Conservation (phyloP, 2,888 invertebrate genomes). For the Mesochorus sp. region DNA sequence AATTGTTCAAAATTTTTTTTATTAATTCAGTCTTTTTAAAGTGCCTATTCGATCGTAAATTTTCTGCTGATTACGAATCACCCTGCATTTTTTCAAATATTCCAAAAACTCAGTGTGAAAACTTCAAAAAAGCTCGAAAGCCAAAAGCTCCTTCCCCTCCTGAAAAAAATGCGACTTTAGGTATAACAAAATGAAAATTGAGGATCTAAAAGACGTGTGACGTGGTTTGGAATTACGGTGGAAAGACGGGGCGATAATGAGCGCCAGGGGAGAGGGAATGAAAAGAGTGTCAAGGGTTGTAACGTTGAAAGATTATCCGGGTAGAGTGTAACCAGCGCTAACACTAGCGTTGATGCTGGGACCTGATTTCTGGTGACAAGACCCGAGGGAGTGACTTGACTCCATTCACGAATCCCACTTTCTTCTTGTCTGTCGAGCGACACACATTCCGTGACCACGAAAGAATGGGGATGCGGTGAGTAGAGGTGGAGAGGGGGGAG, state of each 20-base stretch:
- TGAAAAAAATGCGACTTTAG: too few species aligned
- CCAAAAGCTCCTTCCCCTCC: too few species aligned
- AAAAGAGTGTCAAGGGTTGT: background rate
- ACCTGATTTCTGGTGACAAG: conserved; percentile 43
- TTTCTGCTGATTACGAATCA: too few species aligned
- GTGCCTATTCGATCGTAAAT: too few species aligned
- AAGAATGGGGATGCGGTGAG: background rate
- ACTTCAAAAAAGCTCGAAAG: too few species aligned
- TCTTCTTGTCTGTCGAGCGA: background rate
- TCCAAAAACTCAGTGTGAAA: too few species aligned
- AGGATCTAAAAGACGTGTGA: background rate
- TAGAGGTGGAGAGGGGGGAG: background rate
- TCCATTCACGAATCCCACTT: conserved; percentile 11
- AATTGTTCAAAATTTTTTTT: too few species aligned
- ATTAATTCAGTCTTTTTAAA: too few species aligned
- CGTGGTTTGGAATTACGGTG: background rate
- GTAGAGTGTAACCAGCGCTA: background rate
- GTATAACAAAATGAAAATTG: too few species aligned
- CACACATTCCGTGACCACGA: conserved; percentile 12
- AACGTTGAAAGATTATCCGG: conserved; percentile 30
- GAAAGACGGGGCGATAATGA: background rate
- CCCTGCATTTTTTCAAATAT: too few species aligned
- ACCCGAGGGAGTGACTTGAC: conserved; percentile 35
- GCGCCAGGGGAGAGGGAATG: background rate
- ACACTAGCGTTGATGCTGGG: background rate